These are phyloP conservation scores for Endotricha flammealis DNA, from an alignment of 2,888 invertebrate genomes.

Conservation along the genomic window DNA sequence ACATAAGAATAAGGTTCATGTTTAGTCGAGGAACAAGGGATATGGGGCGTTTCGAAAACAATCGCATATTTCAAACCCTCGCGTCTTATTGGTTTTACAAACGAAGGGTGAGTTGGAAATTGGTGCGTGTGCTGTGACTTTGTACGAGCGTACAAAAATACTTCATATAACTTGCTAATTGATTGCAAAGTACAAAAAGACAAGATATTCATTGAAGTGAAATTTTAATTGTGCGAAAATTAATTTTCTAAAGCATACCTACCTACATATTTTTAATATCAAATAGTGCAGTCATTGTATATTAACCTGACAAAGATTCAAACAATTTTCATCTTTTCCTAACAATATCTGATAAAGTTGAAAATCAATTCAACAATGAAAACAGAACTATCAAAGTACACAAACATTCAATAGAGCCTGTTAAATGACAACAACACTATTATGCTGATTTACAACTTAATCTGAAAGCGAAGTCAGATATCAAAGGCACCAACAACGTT, in stretches of 20 bases:
- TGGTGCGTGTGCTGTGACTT: slow-evolving; percentile 50
- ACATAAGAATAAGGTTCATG: slow-evolving; percentile 26
- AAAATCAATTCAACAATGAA: no score
- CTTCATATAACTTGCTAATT: slow-evolving; percentile 4
- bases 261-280: no score
- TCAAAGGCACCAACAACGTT: slow-evolving; percentile 40
- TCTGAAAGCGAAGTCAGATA: slow-evolving; percentile 27
- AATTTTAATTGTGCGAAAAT: no score
- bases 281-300: no score
- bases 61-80: slow-evolving; percentile 51
- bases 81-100: slow-evolving; percentile 72
- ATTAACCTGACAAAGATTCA: no score
- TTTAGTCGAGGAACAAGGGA: slow-evolving; percentile 23
- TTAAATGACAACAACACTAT: slow-evolving; percentile 10
- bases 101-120: slow-evolving; percentile 59
- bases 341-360: no score
- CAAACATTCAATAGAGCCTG: no score
- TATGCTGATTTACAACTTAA: slow-evolving; percentile 12
- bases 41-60: slow-evolving; percentile 55
- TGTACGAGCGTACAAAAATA: slow-evolving; percentile 40
- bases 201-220: no score
- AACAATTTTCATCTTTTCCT: no score
- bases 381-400: no score
- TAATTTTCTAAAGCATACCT: no score
- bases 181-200: no score